Evolutionary conservation across 2,797 vertebrate species (phyloP).

Genomic region (Poeciliopsis infans): DNA sequence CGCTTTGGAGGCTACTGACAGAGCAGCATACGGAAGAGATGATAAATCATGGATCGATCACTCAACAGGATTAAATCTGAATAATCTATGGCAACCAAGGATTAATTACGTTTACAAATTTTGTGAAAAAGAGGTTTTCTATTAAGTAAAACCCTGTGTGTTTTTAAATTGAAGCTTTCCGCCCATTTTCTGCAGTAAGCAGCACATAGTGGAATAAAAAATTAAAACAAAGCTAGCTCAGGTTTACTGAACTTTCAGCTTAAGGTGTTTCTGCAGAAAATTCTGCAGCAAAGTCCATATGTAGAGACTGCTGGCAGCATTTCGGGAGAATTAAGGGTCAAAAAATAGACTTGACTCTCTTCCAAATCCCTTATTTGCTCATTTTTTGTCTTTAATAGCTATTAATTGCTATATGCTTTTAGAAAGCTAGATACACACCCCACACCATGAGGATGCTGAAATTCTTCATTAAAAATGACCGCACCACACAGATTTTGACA

Average conservation of each 20-base stretch:
- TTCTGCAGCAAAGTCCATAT: conserved; percentile 27
- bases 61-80: conserved; percentile 12
- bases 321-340: conserved; percentile 23
- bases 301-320: conserved; percentile 29
- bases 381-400: conserved; percentile 29
- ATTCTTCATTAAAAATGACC: conserved; percentile 40
- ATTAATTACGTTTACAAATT: conserved; percentile 22
- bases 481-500: conserved; percentile 25
- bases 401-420: conserved; percentile 16
- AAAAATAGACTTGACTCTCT: conserved; percentile 42
- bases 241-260: conserved; percentile 48
- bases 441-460: conserved; percentile 15
- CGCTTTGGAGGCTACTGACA: conserved; percentile 27
- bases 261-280: conserved; percentile 36
- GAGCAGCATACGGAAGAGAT: conserved; percentile 15
- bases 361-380: conserved; percentile 30
- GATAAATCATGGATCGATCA: conserved; percentile 34
- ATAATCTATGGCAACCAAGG: conserved; percentile 17
- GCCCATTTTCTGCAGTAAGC: conserved; percentile 1
- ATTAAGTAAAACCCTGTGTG: neutral
- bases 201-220: conserved; percentile 13
- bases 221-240: conserved; percentile 26
- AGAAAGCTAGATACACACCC: conserved; percentile 16
- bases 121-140: neutral
- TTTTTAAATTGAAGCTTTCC: neutral